These are phyloP conservation scores for Steatocranus sp. DNA, from an alignment of 2,797 vertebrate genomes.

Conservation along the genomic window DNA sequence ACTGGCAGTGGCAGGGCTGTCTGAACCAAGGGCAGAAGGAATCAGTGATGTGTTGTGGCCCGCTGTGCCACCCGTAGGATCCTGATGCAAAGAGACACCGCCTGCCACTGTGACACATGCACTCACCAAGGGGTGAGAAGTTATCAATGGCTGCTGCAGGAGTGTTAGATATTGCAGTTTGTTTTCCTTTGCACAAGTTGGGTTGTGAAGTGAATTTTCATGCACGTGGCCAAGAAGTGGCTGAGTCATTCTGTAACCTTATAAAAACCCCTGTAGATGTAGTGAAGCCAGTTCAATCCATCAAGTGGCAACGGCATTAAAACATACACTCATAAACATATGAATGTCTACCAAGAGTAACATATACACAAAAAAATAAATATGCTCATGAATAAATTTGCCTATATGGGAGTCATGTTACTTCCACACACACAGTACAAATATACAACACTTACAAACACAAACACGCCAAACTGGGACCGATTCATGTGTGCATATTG, in stretches of 20 bases:
- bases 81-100: conserved; percentile 36
- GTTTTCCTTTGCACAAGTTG: conserved; percentile 1
- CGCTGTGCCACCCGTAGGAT: conserved; percentile 7
- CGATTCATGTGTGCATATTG: neutral
- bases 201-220: neutral
- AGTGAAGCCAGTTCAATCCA: neutral
- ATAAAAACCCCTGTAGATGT: neutral
- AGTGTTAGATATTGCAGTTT: neutral
- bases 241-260: conserved; percentile 26
- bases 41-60: conserved; percentile 26
- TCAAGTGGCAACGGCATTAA: neutral
- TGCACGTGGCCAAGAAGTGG: neutral
- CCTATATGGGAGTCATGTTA: neutral
- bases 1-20: conserved; percentile 21
- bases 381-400: neutral
- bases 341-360: neutral
- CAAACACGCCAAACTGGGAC: neutral
- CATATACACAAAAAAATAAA: neutral
- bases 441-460: neutral
- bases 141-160: neutral
- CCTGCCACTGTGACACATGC: conserved; percentile 22
- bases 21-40: conserved; percentile 12
- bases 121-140: neutral
- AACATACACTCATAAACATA: neutral
- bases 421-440: neutral